Conservation (phyloP, 2,113 vertebrate species). For the Xenus cinereus region DNA sequence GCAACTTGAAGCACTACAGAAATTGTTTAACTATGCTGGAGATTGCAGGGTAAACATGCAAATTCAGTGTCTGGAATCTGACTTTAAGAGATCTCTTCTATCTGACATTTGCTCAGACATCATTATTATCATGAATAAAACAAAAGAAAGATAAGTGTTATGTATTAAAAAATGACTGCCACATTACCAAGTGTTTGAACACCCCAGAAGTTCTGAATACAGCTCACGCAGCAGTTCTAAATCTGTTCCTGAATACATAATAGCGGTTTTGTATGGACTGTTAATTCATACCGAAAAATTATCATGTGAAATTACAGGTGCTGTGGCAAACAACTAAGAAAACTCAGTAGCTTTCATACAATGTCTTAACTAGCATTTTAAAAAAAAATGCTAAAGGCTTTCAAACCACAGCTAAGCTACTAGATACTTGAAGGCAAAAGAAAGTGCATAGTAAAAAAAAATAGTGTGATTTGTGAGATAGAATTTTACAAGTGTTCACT, state of each 20-base stretch:
- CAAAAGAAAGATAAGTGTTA: neutral
- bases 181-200: neutral
- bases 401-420: neutral
- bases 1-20: neutral
- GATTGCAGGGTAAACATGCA: neutral
- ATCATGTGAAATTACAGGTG: neutral
- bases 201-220: neutral
- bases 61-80: neutral
- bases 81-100: neutral
- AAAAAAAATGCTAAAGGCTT: neutral
- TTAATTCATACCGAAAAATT: neutral
- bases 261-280: neutral
- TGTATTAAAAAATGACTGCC: neutral
- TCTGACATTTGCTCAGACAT: conserved; percentile 40
- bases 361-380: neutral
- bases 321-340: neutral
- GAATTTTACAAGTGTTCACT: neutral
- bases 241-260: neutral
- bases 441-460: neutral
- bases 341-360: neutral
- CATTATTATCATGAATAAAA: conserved; percentile 25
- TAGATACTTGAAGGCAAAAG: neutral
- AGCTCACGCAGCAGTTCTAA: neutral
- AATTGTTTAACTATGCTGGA: conserved; percentile 5
- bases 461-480: neutral